Conservation (phyloP, 1,140 invertebrate genomes). For the Proctacanthus coquilletti region DNA sequence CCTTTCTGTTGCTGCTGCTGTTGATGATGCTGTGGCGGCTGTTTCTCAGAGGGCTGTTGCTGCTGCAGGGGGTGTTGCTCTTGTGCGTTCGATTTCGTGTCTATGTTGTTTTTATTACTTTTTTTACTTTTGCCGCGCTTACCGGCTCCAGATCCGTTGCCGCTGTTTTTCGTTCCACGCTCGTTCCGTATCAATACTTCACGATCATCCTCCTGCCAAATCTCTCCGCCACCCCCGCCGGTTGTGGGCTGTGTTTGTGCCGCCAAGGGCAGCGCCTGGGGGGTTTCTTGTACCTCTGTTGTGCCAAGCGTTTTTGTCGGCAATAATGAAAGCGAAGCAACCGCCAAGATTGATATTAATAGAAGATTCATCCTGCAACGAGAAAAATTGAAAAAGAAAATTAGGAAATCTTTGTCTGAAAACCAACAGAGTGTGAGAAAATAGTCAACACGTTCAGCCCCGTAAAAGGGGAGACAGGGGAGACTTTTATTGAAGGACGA, state of each 20-base stretch:
- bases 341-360: too few relatives aligned
- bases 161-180: slow-evolving; percentile 47
- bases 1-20: not conserved
- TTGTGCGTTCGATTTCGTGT: not conserved
- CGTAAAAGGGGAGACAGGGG: too few relatives aligned
- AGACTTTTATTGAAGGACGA: too few relatives aligned
- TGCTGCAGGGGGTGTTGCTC: not conserved
- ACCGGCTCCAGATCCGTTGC: slow-evolving; percentile 2
- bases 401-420: too few relatives aligned
- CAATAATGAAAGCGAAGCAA: slow-evolving; percentile 15
- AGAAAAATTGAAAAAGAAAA: too few relatives aligned
- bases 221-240: slow-evolving; percentile 32
- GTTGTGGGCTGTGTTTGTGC: slow-evolving; percentile 26
- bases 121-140: slow-evolving; percentile 6
- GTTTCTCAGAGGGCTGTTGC: not conserved
- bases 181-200: slow-evolving; percentile 59
- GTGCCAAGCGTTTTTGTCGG: slow-evolving; percentile 16
- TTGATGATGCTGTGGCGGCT: not conserved
- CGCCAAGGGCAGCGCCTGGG: slow-evolving; percentile 22
- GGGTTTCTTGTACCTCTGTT: slow-evolving; percentile 26
- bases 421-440: too few relatives aligned
- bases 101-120: slow-evolving; percentile 4
- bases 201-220: slow-evolving; percentile 55
- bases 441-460: too few relatives aligned
- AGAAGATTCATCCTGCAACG: too few relatives aligned